Base-by-base conservation (phyloP, 2,888 invertebrate genomes). In the Plusia festucae region DNA sequence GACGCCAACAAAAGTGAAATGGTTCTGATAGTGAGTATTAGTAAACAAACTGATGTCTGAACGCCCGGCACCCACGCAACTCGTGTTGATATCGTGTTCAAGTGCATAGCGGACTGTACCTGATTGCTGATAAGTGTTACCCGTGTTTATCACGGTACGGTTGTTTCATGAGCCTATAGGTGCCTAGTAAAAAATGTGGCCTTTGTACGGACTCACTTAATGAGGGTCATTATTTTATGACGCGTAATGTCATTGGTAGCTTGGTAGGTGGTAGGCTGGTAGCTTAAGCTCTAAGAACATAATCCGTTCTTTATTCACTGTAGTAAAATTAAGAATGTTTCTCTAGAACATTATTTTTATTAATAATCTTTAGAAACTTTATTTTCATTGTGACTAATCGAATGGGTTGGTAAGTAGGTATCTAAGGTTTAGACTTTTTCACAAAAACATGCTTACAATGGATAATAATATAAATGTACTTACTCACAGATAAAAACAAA, bases 111-210 rank as follows among this genome's bases (percentile, higher is more conserved):
- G 30, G 4, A n/a, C 53, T 52, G 49, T 58, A 53, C 18, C 9
- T 44, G 16, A 15, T 49, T 60, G 53, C 22, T n/a, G 30, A 60
- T 57, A 60, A 46, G 55, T 49, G 16, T 20, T 20, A 20, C 46
- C 46, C 46, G 20, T 49, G 46, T 49, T 3, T 40, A 40, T 40
- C 40, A 40, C n/a, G 40, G n/a, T n/a, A n/a, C 1, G 9, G 30
- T 9, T 9, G 30, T 30, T 30, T 9, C 34, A 15, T n/a, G 7
- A n/a, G 7, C n/a, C 7, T n/a, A n/a, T 24, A 24, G 24, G 24
- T 5, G 5, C 24, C 5, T 24, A 24, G 5, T n/a, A 24, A 24
- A 3, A n/a, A 5, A 40, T 40, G 40, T 40, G 6, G 6, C 40
- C n/a, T 40, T n/a, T 0, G 5, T n/a, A 5, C 40, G n/a, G n/a